Conservation (phyloP, 2,888 invertebrate species). For the Brenthis ino region DNA sequence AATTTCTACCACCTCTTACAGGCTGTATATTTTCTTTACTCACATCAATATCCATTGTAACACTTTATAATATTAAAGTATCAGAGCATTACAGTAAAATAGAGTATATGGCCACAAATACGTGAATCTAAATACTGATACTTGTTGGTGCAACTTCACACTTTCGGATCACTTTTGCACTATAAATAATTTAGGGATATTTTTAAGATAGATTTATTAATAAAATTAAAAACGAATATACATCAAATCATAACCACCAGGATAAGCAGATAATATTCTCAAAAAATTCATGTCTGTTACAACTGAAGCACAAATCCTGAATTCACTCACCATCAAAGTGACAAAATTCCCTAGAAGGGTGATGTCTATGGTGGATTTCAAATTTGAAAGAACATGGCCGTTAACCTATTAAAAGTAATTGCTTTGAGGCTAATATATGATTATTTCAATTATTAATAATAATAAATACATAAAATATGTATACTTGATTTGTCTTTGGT, state of each 20-base stretch:
- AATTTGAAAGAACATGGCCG: slow-evolving; percentile 55
- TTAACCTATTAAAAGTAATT: slow-evolving; percentile 37
- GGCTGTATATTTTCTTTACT: slow-evolving; percentile 98
- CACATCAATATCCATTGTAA: slow-evolving; percentile 88
- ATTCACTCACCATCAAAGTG: slow-evolving; percentile 67
- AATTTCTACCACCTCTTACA: slow-evolving; percentile 92
- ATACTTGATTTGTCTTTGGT: too few relatives aligned
- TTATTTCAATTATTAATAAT: too few relatives aligned
- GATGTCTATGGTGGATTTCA: slow-evolving; percentile 69
- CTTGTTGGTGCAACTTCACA: slow-evolving; percentile 42
- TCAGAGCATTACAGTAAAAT: slow-evolving; percentile 73
- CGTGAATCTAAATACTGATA: slow-evolving; percentile 53
- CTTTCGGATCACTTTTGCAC: slow-evolving; percentile 32
- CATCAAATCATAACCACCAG: slow-evolving; percentile 24
- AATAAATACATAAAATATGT: too few relatives aligned
- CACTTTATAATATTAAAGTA: slow-evolving; percentile 61
- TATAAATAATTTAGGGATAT: slow-evolving; percentile 22
- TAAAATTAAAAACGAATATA: slow-evolving; percentile 13
- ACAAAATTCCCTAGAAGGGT: slow-evolving; percentile 63
- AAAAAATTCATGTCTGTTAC: slow-evolving; percentile 69
- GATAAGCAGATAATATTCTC: slow-evolving; percentile 50
- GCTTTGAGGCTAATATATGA: too few relatives aligned
- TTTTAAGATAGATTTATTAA: neutral
- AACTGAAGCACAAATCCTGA: slow-evolving; percentile 69
- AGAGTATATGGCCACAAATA: slow-evolving; percentile 65